Conservation (phyloP, 2,113 vertebrate species). For the Solenodon paradoxus region DNA sequence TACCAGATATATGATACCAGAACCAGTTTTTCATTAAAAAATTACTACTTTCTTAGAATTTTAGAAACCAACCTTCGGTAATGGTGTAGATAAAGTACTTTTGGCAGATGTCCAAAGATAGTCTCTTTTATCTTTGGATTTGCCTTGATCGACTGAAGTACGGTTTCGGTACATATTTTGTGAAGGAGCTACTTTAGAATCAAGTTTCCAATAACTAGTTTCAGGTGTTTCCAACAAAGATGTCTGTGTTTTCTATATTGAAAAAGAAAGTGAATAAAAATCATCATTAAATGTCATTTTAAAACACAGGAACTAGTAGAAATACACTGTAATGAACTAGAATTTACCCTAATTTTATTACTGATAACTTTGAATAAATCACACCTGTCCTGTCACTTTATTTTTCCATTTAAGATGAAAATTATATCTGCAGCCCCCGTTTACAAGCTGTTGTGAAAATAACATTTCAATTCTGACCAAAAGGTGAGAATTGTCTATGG, state of each 20-base stretch:
- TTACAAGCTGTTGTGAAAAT: not conserved
- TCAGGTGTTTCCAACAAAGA: conserved; percentile 65
- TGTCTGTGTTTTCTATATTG: conserved; percentile 75
- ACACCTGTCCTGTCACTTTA: not conserved
- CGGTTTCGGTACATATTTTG: conserved; percentile 55
- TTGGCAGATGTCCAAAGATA: conserved; percentile 39
- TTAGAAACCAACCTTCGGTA: conserved; percentile 77
- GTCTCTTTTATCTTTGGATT: conserved; percentile 68
- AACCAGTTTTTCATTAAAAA: conserved; percentile 27
- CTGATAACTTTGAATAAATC: conserved; percentile 35
- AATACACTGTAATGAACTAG: not conserved
- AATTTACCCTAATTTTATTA: conserved; percentile 14
- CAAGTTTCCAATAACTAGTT: conserved; percentile 52
- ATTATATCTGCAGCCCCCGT: not conserved
- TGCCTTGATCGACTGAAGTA: conserved; percentile 40
- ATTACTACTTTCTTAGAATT: not conserved
- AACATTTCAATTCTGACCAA: conserved; percentile 11
- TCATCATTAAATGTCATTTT: conserved; percentile 40
- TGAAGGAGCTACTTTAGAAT: conserved; percentile 59
- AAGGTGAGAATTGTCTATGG: conserved; percentile 18
- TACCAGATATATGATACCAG: not conserved
- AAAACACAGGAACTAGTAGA: conserved; percentile 5
- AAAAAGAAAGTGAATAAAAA: conserved; percentile 55
- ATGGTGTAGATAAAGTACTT: conserved; percentile 50
- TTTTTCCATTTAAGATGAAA: conserved; percentile 16